Evolutionary conservation across 2,113 vertebrate genomes (phyloP), one percentile per base, ranked within the genome.

Genomic region (Struthidea cinerea): DNA sequence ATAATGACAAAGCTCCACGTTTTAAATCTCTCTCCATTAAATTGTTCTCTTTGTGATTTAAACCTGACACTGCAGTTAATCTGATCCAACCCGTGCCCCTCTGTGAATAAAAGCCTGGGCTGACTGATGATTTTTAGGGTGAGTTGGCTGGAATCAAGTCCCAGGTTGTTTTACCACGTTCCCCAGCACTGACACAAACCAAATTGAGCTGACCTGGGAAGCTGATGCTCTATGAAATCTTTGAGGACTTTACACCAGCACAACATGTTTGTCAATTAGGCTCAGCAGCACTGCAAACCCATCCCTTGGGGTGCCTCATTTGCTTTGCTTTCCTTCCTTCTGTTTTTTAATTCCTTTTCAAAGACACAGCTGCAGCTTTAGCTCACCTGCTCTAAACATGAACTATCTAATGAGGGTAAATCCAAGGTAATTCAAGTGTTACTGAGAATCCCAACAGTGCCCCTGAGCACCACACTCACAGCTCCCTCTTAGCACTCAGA

Each of bases 191-290:
- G 56, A 47, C 56, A 89, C 33, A 63, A 64, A 53, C 33, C n/a
- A 60, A 84, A n/a, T 3, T 41, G 49, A 87, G 65, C 56, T 19
- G n/a, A 84, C 42, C 44, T 42, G 49, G 1, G 11, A 82, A 73
- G 76, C 65, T 91, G 92, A 93, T 10, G 60, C 65, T 59, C 79
- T 50, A 13, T 13, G 73, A 93, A 97, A 68, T 55, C 95, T 87
- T 86, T 20, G 80, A 95, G 97, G 94, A 96, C 41, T 93, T 83
- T 41, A 47, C 4, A 12, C 39, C 74, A 96, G 67, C 87, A 94
- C 92, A 96, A 94, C 90, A 94, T 37, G 65, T 83, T 95, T 52
- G 15, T 73, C 35, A 63, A 67, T 77, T 82, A 89, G 71, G 67
- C 84, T 63, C 42, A 59, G 69, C 56, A 35, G 56, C 46, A 73